A percentile compares a stretch with the other conserved stretches of the same genome.
Conservation (phyloP, 2,113 vertebrate species). For the Sphyrna mokarran region DNA sequence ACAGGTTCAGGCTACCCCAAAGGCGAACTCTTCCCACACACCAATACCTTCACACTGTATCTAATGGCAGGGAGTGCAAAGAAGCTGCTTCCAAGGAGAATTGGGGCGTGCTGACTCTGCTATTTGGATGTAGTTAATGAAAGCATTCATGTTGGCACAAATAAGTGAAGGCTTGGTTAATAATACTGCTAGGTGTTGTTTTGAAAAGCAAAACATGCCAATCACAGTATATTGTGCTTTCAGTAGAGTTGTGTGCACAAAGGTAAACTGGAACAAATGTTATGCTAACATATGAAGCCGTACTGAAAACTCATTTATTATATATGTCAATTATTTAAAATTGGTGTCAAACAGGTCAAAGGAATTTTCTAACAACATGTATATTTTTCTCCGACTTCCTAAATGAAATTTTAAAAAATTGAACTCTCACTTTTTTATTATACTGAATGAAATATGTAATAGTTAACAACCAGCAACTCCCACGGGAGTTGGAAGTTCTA, state of each 20-base stretch:
- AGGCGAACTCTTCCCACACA: not conserved
- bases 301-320: not conserved
- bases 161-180: too few relatives aligned
- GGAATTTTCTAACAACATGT: not conserved
- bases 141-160: too few relatives aligned
- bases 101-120: not conserved
- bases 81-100: not conserved
- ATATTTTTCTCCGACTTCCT: not conserved
- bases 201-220: not conserved
- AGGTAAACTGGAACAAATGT: not conserved
- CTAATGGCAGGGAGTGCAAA: not conserved
- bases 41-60: not conserved
- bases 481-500: not conserved
- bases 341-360: not conserved
- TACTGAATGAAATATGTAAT: not conserved
- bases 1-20: not conserved
- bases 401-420: not conserved
- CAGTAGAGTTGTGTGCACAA: too few relatives aligned
- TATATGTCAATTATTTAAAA: slow-evolving; percentile 15
- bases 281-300: not conserved
- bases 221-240: not conserved
- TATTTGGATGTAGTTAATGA: too few relatives aligned
- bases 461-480: not conserved
- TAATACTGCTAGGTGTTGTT: not conserved
- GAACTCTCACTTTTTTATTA: not conserved